A percentile compares a stretch with the other conserved stretches of the same genome.
Conservation (phyloP, 2,113 vertebrate genomes). For the Alexandromys fortis region DNA sequence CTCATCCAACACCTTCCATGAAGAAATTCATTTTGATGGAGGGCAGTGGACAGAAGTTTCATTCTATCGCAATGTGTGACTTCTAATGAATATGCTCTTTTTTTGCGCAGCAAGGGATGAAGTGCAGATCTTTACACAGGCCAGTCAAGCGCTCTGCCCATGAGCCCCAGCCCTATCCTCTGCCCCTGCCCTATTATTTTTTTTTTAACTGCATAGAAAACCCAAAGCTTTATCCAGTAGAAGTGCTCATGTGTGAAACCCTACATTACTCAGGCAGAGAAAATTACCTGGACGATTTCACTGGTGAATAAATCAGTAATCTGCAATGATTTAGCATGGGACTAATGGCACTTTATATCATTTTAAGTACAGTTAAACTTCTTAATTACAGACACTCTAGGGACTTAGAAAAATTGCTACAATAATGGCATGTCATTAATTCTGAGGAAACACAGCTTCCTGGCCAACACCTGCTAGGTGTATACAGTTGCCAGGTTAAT, state of each 20-base stretch:
- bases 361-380: constrained; percentile 83
- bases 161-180: not conserved
- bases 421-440: constrained; percentile 81
- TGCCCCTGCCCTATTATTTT: not conserved
- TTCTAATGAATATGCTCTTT: not conserved
- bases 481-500: constrained; percentile 59
- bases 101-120: no score
- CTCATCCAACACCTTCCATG: not conserved
- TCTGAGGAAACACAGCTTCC: constrained; percentile 79
- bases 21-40: not conserved
- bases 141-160: not conserved
- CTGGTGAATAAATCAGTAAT: constrained; percentile 85
- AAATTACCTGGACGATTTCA: constrained; percentile 86
- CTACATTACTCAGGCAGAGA: constrained; percentile 84
- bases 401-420: constrained; percentile 81
- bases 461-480: constrained; percentile 67
- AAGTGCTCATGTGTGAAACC: constrained; percentile 80
- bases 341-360: constrained; percentile 85
- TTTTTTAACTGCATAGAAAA: constrained; percentile 15
- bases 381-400: constrained; percentile 84
- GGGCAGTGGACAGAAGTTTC: not conserved
- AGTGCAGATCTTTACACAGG: not conserved
- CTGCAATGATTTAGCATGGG: constrained; percentile 83
- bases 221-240: constrained; percentile 57
- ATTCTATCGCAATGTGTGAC: not conserved